Evolutionary conservation across 2,797 vertebrate genomes (phyloP).

Genomic region (Siniperca undulata): DNA sequence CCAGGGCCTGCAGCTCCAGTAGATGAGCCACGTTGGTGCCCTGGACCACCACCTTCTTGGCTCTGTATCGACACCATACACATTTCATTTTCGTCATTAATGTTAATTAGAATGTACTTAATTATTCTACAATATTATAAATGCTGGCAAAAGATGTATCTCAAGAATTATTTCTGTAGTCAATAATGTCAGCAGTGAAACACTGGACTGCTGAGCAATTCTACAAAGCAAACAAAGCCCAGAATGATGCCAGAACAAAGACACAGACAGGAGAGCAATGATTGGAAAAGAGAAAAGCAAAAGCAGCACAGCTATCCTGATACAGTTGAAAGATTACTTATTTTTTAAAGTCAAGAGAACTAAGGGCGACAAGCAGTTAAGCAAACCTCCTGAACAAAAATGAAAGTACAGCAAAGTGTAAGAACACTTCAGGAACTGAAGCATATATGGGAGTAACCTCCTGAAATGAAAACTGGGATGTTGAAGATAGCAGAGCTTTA

Average conservation of each 20-base stretch:
- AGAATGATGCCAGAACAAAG: not conserved
- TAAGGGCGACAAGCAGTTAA: not conserved
- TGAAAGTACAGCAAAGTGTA: not conserved
- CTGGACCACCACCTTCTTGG: constrained; percentile 90
- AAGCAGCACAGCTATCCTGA: not conserved
- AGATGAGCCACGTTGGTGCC: constrained; percentile 88
- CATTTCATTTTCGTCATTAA: not conserved
- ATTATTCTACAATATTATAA: not conserved
- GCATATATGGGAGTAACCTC: not conserved
- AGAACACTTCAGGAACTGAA: not conserved
- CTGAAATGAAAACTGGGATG: not conserved
- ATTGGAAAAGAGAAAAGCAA: not conserved
- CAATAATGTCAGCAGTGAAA: not conserved
- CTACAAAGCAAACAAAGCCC: not conserved
- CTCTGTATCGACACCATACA: constrained; percentile 73
- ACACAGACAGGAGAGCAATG: not conserved
- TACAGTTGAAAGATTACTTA: not conserved
- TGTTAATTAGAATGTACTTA: not conserved
- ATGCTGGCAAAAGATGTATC: not conserved
- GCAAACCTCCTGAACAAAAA: not conserved
- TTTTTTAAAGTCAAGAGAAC: constrained; percentile 1
- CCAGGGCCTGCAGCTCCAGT: constrained; percentile 89
- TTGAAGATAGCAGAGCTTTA: not conserved
- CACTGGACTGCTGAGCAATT: not conserved
- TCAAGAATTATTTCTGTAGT: not conserved